Percentiles rank a stretch among this genome's conserved stretches.
Evolutionary conservation across 2,888 invertebrate species (phyloP).

Genomic region (Alloplasta piceator): DNA sequence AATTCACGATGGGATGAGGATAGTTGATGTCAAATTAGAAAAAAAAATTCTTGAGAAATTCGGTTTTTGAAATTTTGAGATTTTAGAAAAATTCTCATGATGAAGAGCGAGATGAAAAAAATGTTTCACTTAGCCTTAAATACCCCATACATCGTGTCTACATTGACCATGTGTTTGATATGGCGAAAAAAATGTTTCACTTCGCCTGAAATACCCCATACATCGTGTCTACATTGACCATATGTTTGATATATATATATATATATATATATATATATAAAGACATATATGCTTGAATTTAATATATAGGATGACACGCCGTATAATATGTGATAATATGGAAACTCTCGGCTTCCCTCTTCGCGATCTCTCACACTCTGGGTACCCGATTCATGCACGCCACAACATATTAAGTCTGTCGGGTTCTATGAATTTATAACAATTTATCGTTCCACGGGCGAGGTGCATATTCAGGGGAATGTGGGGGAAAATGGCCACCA

Average conservation of each 20-base stretch:
- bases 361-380: constrained; percentile 12
- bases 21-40: too few species aligned
- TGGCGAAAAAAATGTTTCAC: background rate
- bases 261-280: constrained; percentile 14
- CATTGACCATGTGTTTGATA: background rate
- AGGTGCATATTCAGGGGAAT: background rate
- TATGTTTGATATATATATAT: background rate
- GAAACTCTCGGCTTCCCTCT: constrained; percentile 53
- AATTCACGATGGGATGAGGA: too few species aligned
- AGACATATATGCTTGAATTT: background rate
- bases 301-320: constrained; percentile 21
- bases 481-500: background rate
- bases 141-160: too few species aligned
- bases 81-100: too few species aligned
- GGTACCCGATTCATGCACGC: constrained; percentile 63
- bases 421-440: constrained; percentile 68
- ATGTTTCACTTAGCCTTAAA: too few species aligned
- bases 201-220: too few species aligned
- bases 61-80: too few species aligned
- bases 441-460: constrained; percentile 61
- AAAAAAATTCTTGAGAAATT: too few species aligned
- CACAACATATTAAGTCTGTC: constrained; percentile 69
- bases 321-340: constrained; percentile 46
- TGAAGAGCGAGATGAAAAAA: too few species aligned
- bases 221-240: background rate